Evolutionary conservation across 2,113 vertebrate genomes (phyloP), one percentile per base, ranked within the genome.

Genomic region (Sminthopsis crassicaudata): DNA sequence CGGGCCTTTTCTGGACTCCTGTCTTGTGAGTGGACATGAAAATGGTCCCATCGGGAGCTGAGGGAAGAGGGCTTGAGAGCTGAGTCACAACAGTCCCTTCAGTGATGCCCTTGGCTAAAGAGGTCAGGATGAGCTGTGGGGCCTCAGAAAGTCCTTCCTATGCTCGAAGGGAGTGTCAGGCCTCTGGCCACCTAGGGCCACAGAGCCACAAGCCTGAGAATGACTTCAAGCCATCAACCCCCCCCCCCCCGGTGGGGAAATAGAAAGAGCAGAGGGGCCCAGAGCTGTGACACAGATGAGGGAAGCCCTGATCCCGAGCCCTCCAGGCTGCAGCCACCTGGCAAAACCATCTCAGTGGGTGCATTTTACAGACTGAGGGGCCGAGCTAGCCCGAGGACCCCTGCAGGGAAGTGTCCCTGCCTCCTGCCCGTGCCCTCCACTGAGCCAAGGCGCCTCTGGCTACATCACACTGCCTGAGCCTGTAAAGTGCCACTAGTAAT

Each of bases 161-260:
- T 53, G 90, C 90, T 46, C 95, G 93, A 95, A 36, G 76, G 93
- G 94, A 48, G 12, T 14, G 10, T 53, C 51, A 93, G 93, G 23
- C 55, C 53, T 8, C 50, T 10, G 50, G 8, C 50, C 50, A 10
- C 9, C 50, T 51, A 51, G 50, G 50, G 50, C 50, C 55, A 36
- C 36, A 67, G 26, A 67, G 30, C 60, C 14, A 14, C 30, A 16
- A 67, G 30, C 30, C 36, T 36, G 3, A 12, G 3, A 36, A 36
- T 30, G 9, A 51, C 50, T 51, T 11, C 50, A 51, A 51, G 10
- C 50, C 50, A 51, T 11, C 9, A 11, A 11, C 50, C 3, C 50
- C 50, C 50, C 50, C 50, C 48, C 50, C 50, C 50, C 50, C 9
- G 1, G 10, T 2, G 27, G 55, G 54, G 55, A 2, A 27, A 27